Evolutionary conservation across 1,140 invertebrate genomes (phyloP).

Genomic region (Drosophila punjabiensis): DNA sequence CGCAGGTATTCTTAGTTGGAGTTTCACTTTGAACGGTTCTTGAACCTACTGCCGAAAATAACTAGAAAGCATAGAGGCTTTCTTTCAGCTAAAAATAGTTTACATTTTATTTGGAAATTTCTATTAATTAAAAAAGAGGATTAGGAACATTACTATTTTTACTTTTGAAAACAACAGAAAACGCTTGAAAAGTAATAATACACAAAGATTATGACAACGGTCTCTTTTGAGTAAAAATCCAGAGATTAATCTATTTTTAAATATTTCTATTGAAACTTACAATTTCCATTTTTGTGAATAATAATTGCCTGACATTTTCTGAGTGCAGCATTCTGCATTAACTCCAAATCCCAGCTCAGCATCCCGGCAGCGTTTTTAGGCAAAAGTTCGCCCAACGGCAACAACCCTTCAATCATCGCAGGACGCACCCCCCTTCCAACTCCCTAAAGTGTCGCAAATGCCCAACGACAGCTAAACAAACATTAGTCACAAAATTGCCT

Average conservation of each 20-base stretch:
- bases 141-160: too few relatives aligned
- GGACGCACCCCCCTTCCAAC: conserved; percentile 2
- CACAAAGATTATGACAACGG: too few relatives aligned
- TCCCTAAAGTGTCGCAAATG: conserved; percentile 59
- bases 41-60: neutral
- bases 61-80: neutral
- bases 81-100: too few relatives aligned
- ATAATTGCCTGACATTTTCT: neutral
- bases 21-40: neutral
- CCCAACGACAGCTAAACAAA: conserved; percentile 81
- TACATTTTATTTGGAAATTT: neutral
- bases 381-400: conserved; percentile 4
- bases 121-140: neutral
- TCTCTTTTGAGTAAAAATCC: too few relatives aligned
- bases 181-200: too few relatives aligned
- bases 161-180: too few relatives aligned
- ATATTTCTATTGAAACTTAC: too few relatives aligned
- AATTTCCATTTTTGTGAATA: too few relatives aligned
- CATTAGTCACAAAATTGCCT: conserved; percentile 83
- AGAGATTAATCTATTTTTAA: too few relatives aligned
- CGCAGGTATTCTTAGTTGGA: neutral
- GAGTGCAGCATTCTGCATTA: neutral
- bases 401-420: conserved; percentile 25
- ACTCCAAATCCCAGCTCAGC: neutral
- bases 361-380: neutral